Evolutionary conservation across 2,797 vertebrate genomes (phyloP).

Genomic region (Melanotaenia nigrans): DNA sequence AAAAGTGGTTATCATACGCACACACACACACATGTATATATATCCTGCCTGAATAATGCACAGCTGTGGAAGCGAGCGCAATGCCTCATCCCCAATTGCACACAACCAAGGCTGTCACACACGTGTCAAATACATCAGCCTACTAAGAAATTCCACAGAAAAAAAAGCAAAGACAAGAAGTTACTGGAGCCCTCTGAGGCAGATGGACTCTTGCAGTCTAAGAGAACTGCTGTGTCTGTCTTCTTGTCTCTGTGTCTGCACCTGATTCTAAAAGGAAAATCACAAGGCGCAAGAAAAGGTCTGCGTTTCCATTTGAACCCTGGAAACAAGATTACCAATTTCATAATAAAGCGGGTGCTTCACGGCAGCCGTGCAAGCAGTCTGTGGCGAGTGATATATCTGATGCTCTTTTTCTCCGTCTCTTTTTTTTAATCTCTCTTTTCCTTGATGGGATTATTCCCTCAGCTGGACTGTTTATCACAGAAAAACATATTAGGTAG

Average conservation of each 20-base stretch:
- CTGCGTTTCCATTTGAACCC: slow-evolving; percentile 70
- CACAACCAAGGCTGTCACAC: slow-evolving; percentile 85
- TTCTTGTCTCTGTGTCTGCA: slow-evolving; percentile 65
- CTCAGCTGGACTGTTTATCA: slow-evolving; percentile 79
- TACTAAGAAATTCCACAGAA: slow-evolving; percentile 87
- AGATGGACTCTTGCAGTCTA: slow-evolving; percentile 74
- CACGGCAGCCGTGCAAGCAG: slow-evolving; percentile 63
- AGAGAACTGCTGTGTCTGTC: slow-evolving; percentile 67
- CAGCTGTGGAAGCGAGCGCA: slow-evolving; percentile 81
- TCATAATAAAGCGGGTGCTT: slow-evolving; percentile 74
- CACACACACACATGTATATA: slow-evolving; percentile 43
- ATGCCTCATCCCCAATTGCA: slow-evolving; percentile 81
- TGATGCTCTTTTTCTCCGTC: slow-evolving; percentile 58
- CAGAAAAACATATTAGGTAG: slow-evolving; percentile 79
- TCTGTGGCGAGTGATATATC: slow-evolving; percentile 77
- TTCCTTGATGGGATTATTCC: slow-evolving; percentile 82
- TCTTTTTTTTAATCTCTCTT: slow-evolving; percentile 70
- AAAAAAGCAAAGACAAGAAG: slow-evolving; percentile 74
- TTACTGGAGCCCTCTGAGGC: slow-evolving; percentile 74
- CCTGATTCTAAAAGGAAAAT: slow-evolving; percentile 62
- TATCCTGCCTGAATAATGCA: slow-evolving; percentile 75
- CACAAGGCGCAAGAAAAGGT: slow-evolving; percentile 51
- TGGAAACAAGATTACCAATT: slow-evolving; percentile 78
- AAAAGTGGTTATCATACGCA: slow-evolving; percentile 31
- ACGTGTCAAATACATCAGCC: slow-evolving; percentile 91